Base-by-base conservation (phyloP, 2,888 invertebrate species). In the Celastrina argiolus region DNA sequence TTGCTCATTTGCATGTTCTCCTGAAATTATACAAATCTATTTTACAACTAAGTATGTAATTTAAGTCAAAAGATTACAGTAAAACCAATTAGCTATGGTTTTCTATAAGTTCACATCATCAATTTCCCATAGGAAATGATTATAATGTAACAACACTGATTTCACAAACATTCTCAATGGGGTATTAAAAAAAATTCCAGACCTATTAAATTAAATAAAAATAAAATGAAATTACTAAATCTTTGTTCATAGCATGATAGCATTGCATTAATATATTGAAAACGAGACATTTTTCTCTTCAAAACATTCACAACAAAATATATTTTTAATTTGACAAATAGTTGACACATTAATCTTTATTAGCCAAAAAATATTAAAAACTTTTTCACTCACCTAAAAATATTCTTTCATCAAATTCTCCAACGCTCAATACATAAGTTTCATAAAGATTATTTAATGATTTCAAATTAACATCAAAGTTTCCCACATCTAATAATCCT, bases 321-420 rank as follows among this genome's bases (percentile, higher is more conserved):
- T 45, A 10, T 51, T 1, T 12, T 12, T 51, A 51, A 12, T 10
- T 51, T 51, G 51, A 51, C 51, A 51, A 51, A 26, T 12, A 12
- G 22, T 51, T 51, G 51, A 51, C 22, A 56, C 18, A 45, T 8
- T 18, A 42, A 8, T 42, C 16, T 18, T 42, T 16, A 42, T 5
- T n/a, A 41, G 41, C 41, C 41, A 41, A 1, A n/a, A 2, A 7
- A 14, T 1, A 6, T 7, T 42, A 18, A 63, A 67, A 56, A 18
- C 28, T 42, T n/a, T 58, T 65, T 65, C n/a, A 58, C 85, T 94
- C 92, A 93, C 96, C 96, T 77, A 98, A 92, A 88, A 99, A 97
- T 84, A 99, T 97, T 78, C 98, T 93, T 85, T 99, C 99, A 84
- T 99, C 99, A 84, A 99, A 97, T 84, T 98, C 98, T 1, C 98